Evolutionary conservation across 1,140 invertebrate species (phyloP).

Genomic region (Psilanteris sp.): DNA sequence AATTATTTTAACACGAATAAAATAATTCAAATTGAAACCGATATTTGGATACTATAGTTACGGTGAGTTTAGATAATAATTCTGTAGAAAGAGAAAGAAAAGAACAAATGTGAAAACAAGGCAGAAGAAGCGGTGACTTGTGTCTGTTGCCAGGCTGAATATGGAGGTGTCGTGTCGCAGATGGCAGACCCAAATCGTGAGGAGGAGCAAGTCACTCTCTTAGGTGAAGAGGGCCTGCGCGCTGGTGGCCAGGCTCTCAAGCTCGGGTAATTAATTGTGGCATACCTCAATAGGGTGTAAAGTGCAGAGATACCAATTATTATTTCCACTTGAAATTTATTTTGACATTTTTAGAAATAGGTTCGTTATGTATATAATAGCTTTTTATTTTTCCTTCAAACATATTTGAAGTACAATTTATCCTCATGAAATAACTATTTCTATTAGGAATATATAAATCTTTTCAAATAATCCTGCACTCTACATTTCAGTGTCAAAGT

Average conservation of each 20-base stretch:
- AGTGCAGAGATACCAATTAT: constrained; percentile 64
- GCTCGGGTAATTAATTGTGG: constrained; percentile 88
- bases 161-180: constrained; percentile 85
- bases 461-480: constrained; percentile 62
- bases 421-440: too few species aligned
- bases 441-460: too few species aligned
- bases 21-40: too few species aligned
- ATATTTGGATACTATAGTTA: background rate
- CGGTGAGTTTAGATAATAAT: constrained; percentile 9
- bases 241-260: constrained; percentile 96
- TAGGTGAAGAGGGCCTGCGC: constrained; percentile 95
- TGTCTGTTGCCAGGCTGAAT: constrained; percentile 84
- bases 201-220: constrained; percentile 95
- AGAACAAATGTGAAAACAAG: constrained; percentile 68
- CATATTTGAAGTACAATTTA: too few species aligned
- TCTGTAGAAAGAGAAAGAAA: constrained; percentile 52
- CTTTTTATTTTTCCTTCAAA: too few species aligned
- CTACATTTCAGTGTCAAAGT: constrained; percentile 68
- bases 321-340: background rate
- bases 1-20: constrained; percentile 6
- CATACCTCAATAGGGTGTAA: constrained; percentile 69
- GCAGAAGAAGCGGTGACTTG: constrained; percentile 78
- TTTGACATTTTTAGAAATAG: too few species aligned
- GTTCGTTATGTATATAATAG: too few species aligned
- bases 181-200: constrained; percentile 94